A percentile compares a stretch with the other conserved stretches of the same genome.
phyloP scores from a whole-genome alignment of 2,888 invertebrate genomes.

The Chrysotoxum bicinctum region DNA sequence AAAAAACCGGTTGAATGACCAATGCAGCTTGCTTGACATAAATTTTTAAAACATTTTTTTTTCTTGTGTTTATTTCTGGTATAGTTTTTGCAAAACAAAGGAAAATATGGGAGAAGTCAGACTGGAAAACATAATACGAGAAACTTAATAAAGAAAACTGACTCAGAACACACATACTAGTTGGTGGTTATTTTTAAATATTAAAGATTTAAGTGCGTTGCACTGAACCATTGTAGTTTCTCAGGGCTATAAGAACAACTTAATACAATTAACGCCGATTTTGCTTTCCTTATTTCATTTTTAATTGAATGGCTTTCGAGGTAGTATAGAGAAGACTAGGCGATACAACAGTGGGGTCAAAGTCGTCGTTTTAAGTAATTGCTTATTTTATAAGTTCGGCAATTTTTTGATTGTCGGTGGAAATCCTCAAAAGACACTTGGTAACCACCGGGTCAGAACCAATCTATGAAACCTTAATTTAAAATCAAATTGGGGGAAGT shows the following conservation, averaged over 20 bases:
- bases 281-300: not conserved
- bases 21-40: slow-evolving; percentile 17
- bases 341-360: not conserved
- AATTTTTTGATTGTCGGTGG: too few species aligned
- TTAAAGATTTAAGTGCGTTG: not conserved
- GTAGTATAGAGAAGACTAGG: not conserved
- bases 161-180: not conserved
- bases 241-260: slow-evolving; percentile 1
- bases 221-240: not conserved
- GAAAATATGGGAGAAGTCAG: not conserved
- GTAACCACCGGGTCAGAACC: too few species aligned
- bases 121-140: not conserved
- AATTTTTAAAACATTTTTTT: not conserved
- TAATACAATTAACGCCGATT: slow-evolving; percentile 17
- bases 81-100: not conserved
- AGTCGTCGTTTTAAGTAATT: not conserved
- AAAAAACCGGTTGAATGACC: slow-evolving; percentile 54
- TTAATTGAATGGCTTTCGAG: not conserved
- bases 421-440: too few species aligned
- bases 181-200: not conserved
- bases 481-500: too few species aligned
- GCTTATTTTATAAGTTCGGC: too few species aligned
- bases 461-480: too few species aligned
- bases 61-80: slow-evolving; percentile 18
- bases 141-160: not conserved